Evolutionary conservation across 2,113 vertebrate species (phyloP).

Genomic region (Antechinus stuartii): DNA sequence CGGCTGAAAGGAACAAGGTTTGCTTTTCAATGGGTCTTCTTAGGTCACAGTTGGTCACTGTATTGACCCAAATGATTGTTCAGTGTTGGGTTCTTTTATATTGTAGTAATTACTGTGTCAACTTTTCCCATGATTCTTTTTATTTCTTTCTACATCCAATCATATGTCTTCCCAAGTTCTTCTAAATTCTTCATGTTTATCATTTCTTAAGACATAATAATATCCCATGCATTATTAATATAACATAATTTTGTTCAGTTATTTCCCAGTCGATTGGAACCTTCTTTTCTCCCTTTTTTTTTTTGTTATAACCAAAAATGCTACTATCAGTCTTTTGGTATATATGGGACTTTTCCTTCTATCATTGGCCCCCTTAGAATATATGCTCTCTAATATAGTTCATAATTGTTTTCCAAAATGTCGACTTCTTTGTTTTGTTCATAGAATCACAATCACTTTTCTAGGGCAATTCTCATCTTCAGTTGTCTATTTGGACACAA

Average conservation of each 20-base stretch:
- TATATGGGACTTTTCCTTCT: background rate
- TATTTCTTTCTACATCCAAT: background rate
- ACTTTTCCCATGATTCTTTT: background rate
- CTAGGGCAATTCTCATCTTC: background rate
- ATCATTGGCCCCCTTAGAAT: background rate
- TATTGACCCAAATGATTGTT: background rate
- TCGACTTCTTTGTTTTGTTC: background rate
- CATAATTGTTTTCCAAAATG: background rate
- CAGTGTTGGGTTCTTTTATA: background rate
- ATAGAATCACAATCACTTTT: background rate
- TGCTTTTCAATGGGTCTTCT: background rate
- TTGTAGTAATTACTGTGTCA: background rate
- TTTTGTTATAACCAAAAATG: background rate
- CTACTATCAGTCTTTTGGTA: background rate
- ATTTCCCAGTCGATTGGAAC: background rate
- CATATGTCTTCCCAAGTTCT: background rate
- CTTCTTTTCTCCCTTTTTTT: background rate
- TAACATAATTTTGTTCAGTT: background rate
- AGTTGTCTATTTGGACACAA: background rate
- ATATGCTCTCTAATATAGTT: background rate
- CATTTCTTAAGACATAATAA: background rate
- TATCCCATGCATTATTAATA: background rate
- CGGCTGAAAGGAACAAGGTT: background rate
- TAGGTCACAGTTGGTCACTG: background rate
- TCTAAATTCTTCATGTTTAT: background rate